Evolutionary conservation across 2,888 invertebrate species (phyloP).

Genomic region (Rotaria magnacalcarata): DNA sequence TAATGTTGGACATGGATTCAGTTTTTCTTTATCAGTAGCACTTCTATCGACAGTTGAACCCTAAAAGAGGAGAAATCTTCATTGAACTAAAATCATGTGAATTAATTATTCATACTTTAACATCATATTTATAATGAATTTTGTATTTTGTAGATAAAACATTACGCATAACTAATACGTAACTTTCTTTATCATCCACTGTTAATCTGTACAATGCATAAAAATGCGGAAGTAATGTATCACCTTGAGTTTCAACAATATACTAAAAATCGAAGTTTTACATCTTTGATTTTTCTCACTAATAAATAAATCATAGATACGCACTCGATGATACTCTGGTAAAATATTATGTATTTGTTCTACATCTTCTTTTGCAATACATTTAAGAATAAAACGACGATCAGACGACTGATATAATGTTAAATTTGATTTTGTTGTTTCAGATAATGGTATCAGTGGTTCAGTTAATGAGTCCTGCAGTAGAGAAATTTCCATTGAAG

Average conservation of each 20-base stretch:
- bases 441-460: background rate
- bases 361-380: slow-evolving; percentile 95
- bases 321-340: slow-evolving; percentile 81
- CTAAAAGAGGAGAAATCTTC: background rate
- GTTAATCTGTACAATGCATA: slow-evolving; percentile 96
- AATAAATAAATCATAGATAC: background rate
- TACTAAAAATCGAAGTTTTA: slow-evolving; percentile 66
- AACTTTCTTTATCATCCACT: slow-evolving; percentile 88
- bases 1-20: slow-evolving; percentile 85
- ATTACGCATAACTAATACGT: slow-evolving; percentile 90
- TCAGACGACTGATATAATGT: slow-evolving; percentile 93
- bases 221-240: slow-evolving; percentile 94
- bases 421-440: slow-evolving; percentile 69
- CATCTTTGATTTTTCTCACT: too few relatives aligned
- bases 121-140: slow-evolving; percentile 89
- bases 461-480: background rate
- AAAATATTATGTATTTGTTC: slow-evolving; percentile 97
- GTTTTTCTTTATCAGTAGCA: slow-evolving; percentile 87
- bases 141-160: slow-evolving; percentile 67
- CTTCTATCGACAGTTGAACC: slow-evolving; percentile 96
- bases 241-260: slow-evolving; percentile 93
- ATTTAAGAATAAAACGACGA: slow-evolving; percentile 87
- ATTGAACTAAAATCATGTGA: too few relatives aligned
- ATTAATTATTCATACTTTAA: slow-evolving; percentile 64
- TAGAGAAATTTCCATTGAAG: background rate